Conservation (phyloP, 2,888 invertebrate species). For the Steromphala cineraria region DNA sequence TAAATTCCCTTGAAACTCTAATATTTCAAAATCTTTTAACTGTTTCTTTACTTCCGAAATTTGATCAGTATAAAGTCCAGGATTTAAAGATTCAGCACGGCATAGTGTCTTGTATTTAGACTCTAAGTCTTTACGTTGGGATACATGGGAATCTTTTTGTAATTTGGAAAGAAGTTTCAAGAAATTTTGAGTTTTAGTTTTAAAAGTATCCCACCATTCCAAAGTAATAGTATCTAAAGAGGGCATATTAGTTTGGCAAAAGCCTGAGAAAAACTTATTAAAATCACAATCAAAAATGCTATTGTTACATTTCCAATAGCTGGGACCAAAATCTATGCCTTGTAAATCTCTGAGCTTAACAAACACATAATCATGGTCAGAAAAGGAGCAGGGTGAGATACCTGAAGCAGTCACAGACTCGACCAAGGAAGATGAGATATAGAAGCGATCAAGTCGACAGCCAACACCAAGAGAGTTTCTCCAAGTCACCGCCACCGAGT, state of each 20-base stretch:
- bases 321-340: background rate
- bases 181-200: no score
- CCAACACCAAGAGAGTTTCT: background rate
- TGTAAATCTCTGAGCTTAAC: slow-evolving; percentile 28
- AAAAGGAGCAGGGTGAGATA: background rate
- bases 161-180: no score
- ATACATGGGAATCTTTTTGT: background rate
- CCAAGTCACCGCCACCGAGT: background rate
- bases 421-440: background rate
- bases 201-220: no score
- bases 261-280: no score
- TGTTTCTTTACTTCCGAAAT: background rate
- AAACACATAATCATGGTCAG: background rate
- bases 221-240: no score
- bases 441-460: background rate
- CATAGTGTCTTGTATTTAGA: background rate
- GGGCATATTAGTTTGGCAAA: no score
- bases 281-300: no score
- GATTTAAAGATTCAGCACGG: background rate
- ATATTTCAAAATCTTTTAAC: background rate
- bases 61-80: background rate
- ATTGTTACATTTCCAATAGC: background rate
- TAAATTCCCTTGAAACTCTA: background rate
- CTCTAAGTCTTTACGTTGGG: background rate
- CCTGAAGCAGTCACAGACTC: background rate